phyloP scores from a whole-genome alignment of 2,113 vertebrate species.

The Pica pica region DNA sequence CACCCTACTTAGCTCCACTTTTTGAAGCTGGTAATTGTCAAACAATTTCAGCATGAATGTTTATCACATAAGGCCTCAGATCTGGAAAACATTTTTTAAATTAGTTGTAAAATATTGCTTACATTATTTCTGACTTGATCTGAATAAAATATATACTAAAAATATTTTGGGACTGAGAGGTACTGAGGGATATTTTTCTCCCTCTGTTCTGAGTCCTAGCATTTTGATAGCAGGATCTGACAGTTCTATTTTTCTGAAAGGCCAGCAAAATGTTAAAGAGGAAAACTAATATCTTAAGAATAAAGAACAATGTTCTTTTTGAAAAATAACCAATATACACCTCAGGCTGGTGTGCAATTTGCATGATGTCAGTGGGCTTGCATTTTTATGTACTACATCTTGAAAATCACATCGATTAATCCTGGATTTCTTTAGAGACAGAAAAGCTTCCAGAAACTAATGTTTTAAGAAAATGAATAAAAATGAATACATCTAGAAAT shows the following conservation, averaged over 20 bases:
- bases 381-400: neutral
- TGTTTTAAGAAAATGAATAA: neutral
- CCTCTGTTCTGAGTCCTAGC: neutral
- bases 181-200: neutral
- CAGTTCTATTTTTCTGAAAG: neutral
- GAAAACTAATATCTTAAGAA: neutral
- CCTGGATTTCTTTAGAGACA: neutral
- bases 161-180: neutral
- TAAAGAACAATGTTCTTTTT: neutral
- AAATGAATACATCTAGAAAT: neutral
- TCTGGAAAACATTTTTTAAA: neutral
- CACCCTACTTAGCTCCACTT: neutral
- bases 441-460: neutral
- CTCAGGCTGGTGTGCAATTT: neutral
- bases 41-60: neutral
- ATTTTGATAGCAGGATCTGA: neutral
- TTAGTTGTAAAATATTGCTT: neutral
- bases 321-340: neutral
- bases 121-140: neutral
- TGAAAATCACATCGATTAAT: neutral
- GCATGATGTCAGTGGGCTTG: neutral
- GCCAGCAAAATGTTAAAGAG: neutral
- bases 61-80: neutral
- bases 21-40: slow-evolving; percentile 1
- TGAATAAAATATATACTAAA: neutral